Conservation (phyloP, 37 sponge, comb jelly and placozoan genomes). For the Diacarnus erythraeanus region DNA sequence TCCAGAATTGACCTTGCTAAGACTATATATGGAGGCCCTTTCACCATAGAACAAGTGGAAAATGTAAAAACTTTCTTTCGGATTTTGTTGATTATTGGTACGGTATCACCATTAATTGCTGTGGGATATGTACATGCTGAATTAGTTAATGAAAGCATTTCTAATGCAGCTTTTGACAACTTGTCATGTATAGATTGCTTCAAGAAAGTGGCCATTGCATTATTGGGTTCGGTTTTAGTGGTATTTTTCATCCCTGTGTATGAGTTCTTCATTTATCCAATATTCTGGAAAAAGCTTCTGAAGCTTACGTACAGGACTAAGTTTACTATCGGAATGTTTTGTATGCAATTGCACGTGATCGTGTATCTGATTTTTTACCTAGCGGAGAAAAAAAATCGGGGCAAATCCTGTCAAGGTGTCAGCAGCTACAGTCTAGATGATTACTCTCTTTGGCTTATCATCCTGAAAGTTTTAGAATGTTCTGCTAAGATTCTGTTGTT, state of each 20-base stretch:
- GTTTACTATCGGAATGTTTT: too few relatives aligned
- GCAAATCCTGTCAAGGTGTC: too few relatives aligned
- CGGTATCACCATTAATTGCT: not conserved
- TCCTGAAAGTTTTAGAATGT: too few relatives aligned
- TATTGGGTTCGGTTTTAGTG: not conserved
- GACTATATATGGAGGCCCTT: not conserved
- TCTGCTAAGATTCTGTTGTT: too few relatives aligned
- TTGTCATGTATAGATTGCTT: not conserved
- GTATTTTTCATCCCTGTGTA: not conserved
- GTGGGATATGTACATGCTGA: not conserved
- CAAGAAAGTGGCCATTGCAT: not conserved
- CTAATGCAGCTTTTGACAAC: not conserved
- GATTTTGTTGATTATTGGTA: too few relatives aligned
- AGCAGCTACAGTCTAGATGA: too few relatives aligned
- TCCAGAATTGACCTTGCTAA: not conserved
- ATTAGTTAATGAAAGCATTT: not conserved
- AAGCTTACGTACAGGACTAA: too few relatives aligned
- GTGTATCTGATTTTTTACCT: too few relatives aligned
- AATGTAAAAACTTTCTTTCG: slow-evolving; percentile 7
- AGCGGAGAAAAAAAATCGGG: too few relatives aligned
- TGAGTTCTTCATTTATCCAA: not conserved
- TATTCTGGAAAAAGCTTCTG: slow-evolving; percentile 1
- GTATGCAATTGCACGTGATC: too few relatives aligned
- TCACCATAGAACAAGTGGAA: not conserved
- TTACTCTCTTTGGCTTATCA: too few relatives aligned